Base-by-base conservation (phyloP, 2,113 vertebrate genomes). In the Indicator maculatus region DNA sequence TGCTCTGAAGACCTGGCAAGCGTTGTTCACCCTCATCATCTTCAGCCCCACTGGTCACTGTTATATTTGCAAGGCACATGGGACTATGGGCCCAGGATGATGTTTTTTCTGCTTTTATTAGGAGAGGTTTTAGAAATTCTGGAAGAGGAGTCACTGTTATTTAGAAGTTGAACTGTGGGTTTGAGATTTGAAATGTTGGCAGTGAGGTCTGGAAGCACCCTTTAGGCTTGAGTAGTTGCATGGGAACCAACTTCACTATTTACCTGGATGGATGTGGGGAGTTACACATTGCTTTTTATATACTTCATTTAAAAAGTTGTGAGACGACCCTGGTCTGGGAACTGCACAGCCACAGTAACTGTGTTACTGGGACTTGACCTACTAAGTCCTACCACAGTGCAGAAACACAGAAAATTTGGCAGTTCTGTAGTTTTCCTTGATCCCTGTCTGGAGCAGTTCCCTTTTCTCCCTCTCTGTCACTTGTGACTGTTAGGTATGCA, bases 401-500 rank as follows among this genome's bases (percentile, higher is more conserved):
- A 66, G 90, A 91, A 96, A 93, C 76, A 91, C 78, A 87, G 92
- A 92, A 93, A 45, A 72, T 93, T 92, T 89, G 70, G 41, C 82
- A 83, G 50, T 86, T 96, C 81, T 79, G 58, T 83, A 45, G 77
- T 85, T 93, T 97, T 88, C 85, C 95, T 94, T 94, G 81, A 91
- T 94, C 13, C 74, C 90, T 83, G 53, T 58, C 76, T 86, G 90
- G 66, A 92, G 88, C 87, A 94, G 91, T 95, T 94, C 93, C 91
- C 73, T 83, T 92, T 92, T 90, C 96, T 94, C 93, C 91, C 20
- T 66, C 67, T 85, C 72, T 52, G 41, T 93, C 92, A 82, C 90
- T 97, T 96, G 79, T 93, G 83, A 95, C 95, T 95, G 79, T 93
- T 95, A 95, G 97, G 92, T 95, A 93, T 89, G 73, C 95, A 96